Evolutionary conservation across 2,888 invertebrate genomes (phyloP), one percentile per base, ranked within the genome.

Genomic region (Ditula angustiorana): DNA sequence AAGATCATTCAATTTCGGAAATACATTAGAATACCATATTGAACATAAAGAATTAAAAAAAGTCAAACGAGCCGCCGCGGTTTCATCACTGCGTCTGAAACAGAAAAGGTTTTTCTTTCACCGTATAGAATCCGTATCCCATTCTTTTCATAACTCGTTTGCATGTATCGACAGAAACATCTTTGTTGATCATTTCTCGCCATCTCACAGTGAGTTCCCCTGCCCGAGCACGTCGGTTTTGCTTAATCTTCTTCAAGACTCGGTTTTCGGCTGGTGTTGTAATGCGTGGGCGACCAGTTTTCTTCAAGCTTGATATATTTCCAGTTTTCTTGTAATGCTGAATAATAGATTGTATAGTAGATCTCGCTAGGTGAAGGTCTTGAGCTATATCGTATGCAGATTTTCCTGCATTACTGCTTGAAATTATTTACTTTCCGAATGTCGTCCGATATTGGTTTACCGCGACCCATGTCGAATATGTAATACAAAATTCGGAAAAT

Each of bases 211-310:
- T 35, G 8, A 44, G 28, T 28, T 44, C 56, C n/a, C 57, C 44
- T 28, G 44, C 30, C 19, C 30, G 24, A 30, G 57, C 57, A 30
- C 30, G 46, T 8, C n/a, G 57, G 10, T 57, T 58, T 44, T 56
- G 41, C 19, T 56, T 19, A 7, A 56, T 56, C 19, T 28, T 44
- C 44, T n/a, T 44, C 28, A 56, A n/a, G 2, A 56, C 26, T 19
- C 56, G 13, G 41, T 44, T 16, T 55, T 41, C 26, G 5, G 37
- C 37, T 55, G 37, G 16, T 16, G 24, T 55, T 21, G 55, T 41
- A 8, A 55, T 55, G 16, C 26, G 41, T 4, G 55, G 26, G 24
- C 37, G 41, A 8, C 47, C 47, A n/a, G 47, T n/a, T 26, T 47
- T 7, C 24, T 47, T 24, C 47, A 24, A 47, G n/a, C 37, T 24